Conservation (phyloP, 2,797 vertebrate species). For the Erpetoichthys calabaricus region DNA sequence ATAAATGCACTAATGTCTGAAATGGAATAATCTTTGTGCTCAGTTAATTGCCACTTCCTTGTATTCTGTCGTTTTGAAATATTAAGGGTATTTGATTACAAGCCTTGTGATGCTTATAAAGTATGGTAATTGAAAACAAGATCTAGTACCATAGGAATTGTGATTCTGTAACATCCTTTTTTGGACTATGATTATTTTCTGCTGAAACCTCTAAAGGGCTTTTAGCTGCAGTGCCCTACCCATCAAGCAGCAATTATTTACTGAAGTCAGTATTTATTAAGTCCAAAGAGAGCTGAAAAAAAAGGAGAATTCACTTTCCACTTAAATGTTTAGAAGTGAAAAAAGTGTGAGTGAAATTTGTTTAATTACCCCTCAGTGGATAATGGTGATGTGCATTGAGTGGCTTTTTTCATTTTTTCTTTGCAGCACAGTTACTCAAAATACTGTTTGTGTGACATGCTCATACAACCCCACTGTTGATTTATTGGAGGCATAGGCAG, state of each 20-base stretch:
- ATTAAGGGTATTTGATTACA: background rate
- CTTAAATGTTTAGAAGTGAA: background rate
- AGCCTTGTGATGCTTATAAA: background rate
- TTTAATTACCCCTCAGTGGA: background rate
- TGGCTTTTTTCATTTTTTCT: too few species aligned
- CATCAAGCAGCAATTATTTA: slow-evolving; percentile 1
- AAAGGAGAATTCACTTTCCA: slow-evolving; percentile 1
- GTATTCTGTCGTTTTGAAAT: background rate
- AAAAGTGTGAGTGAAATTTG: background rate
- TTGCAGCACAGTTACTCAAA: too few species aligned
- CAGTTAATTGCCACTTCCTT: too few species aligned
- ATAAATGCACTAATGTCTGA: too few species aligned
- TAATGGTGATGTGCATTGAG: too few species aligned
- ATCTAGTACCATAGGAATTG: background rate
- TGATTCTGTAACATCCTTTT: background rate
- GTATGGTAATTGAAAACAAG: slow-evolving; percentile 1
- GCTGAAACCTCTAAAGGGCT: slow-evolving; percentile 1
- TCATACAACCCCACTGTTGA: too few species aligned
- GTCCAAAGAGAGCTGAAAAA: background rate
- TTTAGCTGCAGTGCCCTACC: background rate
- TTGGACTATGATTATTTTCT: background rate
- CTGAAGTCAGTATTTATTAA: slow-evolving; percentile 1
- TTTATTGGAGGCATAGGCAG: too few species aligned
- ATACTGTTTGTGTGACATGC: too few species aligned
- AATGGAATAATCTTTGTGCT: too few species aligned